Conservation (phyloP, 92 coral and sea anemone genomes). For the Virgularia gustaviana region DNA sequence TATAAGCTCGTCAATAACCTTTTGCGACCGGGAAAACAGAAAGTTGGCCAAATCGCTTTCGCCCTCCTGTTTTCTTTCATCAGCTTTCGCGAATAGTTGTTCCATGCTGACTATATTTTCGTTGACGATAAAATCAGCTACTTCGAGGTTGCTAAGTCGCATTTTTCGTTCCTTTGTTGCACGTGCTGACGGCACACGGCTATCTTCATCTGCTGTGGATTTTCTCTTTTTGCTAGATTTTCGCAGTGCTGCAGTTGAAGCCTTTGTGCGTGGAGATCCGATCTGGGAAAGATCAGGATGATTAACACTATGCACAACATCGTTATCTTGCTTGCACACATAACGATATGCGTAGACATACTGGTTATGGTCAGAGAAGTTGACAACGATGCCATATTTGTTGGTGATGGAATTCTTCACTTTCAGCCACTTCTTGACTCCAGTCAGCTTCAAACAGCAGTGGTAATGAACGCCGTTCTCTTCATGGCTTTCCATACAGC, state of each 20-base stretch:
- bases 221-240: neutral
- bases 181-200: neutral
- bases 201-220: neutral
- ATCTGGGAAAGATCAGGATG: conserved; percentile 1
- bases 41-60: conserved; percentile 9
- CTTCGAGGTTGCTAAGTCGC: conserved; percentile 1
- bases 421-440: neutral
- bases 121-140: neutral
- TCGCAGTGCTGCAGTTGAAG: conserved; percentile 2
- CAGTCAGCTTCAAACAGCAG: conserved; percentile 10
- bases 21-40: conserved; percentile 6
- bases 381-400: conserved; percentile 4
- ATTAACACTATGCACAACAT: conserved; percentile 2
- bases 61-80: conserved; percentile 8
- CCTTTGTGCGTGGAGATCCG: conserved; percentile 3
- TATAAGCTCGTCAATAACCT: neutral
- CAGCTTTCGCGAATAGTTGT: neutral
- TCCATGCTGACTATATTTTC: neutral
- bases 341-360: neutral
- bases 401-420: neutral
- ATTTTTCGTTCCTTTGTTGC: neutral
- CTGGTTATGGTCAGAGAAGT: conserved; percentile 11
- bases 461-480: conserved; percentile 15
- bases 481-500: neutral
- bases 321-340: conserved; percentile 1